Percentiles rank a stretch among this genome's conserved stretches.
phyloP scores from a whole-genome alignment of 2,888 invertebrate species.

The Zelleria hepariella region DNA sequence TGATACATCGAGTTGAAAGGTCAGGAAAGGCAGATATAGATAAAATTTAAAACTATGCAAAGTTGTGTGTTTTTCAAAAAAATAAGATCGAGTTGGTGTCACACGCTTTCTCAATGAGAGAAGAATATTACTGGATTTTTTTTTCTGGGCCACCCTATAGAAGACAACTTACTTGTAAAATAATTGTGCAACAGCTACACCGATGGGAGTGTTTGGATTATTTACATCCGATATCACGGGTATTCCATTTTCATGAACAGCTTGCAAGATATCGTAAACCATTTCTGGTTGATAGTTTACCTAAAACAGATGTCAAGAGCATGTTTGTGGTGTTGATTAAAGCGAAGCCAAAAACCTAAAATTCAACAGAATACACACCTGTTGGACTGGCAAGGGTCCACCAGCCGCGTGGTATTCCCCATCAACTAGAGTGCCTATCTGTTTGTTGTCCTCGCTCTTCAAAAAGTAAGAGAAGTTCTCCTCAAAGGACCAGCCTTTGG shows the following conservation, averaged over 20 bases:
- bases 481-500: constrained; percentile 74
- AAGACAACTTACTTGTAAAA: constrained; percentile 58
- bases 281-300: constrained; percentile 72
- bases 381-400: constrained; percentile 55
- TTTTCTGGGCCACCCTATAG: not conserved
- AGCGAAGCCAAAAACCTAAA: not conserved
- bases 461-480: constrained; percentile 75
- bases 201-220: constrained; percentile 69
- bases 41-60: not conserved
- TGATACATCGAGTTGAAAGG: not conserved
- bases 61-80: not conserved
- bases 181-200: constrained; percentile 74
- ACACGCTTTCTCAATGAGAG: no score
- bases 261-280: constrained; percentile 63
- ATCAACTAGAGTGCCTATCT: constrained; percentile 42
- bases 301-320: constrained; percentile 25
- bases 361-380: constrained; percentile 2
- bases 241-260: constrained; percentile 69
- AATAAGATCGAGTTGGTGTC: no score
- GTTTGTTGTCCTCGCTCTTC: constrained; percentile 67
- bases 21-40: not conserved
- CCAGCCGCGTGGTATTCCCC: constrained; percentile 52
- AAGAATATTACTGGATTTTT: not conserved
- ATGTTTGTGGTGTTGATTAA: not conserved
- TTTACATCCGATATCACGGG: constrained; percentile 72